Percentiles rank a stretch among this genome's conserved stretches.
Conservation (phyloP, 2,113 vertebrate species). For the Suricata suricatta region DNA sequence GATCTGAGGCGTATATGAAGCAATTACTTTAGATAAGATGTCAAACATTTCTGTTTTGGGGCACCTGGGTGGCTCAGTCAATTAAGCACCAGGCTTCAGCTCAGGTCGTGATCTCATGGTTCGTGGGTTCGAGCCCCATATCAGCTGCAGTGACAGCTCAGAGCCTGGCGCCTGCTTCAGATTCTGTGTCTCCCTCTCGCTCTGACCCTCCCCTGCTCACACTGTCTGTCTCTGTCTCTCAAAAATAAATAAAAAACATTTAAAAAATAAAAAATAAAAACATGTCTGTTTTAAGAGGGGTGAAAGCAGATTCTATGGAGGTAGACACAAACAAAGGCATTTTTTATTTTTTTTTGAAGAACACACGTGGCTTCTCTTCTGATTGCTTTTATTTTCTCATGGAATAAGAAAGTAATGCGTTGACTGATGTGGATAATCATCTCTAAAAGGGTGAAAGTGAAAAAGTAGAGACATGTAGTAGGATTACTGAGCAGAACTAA, state of each 20-base stretch:
- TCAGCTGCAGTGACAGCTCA: too few species aligned
- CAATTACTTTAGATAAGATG: background rate
- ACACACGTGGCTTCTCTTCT: background rate
- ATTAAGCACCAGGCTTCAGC: too few species aligned
- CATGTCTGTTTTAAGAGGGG: background rate
- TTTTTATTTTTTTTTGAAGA: background rate
- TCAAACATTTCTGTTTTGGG: background rate
- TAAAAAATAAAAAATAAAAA: background rate
- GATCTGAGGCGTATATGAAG: background rate
- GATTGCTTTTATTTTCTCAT: background rate
- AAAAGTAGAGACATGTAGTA: background rate
- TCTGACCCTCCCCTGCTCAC: too few species aligned
- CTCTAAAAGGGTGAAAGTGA: background rate
- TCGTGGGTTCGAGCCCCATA: too few species aligned
- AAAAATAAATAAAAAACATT: too few species aligned
- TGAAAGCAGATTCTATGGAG: background rate
- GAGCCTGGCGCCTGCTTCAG: too few species aligned
- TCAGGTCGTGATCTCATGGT: too few species aligned
- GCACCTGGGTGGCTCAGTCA: too few species aligned
- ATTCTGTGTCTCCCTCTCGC: too few species aligned
- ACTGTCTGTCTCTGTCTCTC: too few species aligned
- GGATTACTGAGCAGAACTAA: background rate
- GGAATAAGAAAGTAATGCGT: background rate
- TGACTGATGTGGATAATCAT: background rate
- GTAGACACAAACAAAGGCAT: background rate